These are phyloP conservation scores for Hartigia nigra DNA, from an alignment of 2,888 invertebrate genomes.

Conservation along the genomic window DNA sequence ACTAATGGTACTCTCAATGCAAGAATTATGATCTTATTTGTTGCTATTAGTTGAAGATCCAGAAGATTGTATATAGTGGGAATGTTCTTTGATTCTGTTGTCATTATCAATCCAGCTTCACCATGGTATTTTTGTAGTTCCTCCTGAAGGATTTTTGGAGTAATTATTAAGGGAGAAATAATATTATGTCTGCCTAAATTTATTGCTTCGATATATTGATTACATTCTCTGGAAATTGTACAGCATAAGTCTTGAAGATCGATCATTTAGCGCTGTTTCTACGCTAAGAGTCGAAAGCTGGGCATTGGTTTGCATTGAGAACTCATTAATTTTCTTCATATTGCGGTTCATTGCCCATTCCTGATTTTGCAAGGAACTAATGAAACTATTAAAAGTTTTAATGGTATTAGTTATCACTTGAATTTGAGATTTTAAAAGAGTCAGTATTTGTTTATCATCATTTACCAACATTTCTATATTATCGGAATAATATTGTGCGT, in stretches of 20 bases:
- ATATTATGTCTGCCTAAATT: constrained; percentile 30
- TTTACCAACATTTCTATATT: neutral
- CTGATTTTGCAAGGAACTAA: neutral
- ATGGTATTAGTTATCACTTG: constrained; percentile 7
- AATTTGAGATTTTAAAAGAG: constrained; percentile 9
- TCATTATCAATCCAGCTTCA: constrained; percentile 21
- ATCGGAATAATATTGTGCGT: constrained; percentile 3
- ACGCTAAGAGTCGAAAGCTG: constrained; percentile 12
- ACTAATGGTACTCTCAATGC: constrained; percentile 13
- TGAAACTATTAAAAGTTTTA: neutral
- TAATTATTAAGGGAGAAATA: constrained; percentile 28
- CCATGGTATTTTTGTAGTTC: constrained; percentile 26
- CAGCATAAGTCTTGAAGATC: constrained; percentile 14
- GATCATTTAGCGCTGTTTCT: constrained; percentile 20
- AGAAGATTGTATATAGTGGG: constrained; percentile 23
- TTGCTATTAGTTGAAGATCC: constrained; percentile 27
- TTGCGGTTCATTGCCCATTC: constrained; percentile 19
- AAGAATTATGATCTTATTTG: constrained; percentile 17
- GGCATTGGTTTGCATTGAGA: constrained; percentile 13
- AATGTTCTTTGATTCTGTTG: constrained; percentile 11
- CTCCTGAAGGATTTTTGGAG: constrained; percentile 22
- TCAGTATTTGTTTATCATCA: constrained; percentile 5
- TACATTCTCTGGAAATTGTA: constrained; percentile 21
- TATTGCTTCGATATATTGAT: constrained; percentile 26
- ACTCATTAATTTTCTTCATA: constrained; percentile 25